These are phyloP conservation scores for Stomatorhinus walkeri DNA, from an alignment of 2,797 vertebrate species.

Conservation along the genomic window DNA sequence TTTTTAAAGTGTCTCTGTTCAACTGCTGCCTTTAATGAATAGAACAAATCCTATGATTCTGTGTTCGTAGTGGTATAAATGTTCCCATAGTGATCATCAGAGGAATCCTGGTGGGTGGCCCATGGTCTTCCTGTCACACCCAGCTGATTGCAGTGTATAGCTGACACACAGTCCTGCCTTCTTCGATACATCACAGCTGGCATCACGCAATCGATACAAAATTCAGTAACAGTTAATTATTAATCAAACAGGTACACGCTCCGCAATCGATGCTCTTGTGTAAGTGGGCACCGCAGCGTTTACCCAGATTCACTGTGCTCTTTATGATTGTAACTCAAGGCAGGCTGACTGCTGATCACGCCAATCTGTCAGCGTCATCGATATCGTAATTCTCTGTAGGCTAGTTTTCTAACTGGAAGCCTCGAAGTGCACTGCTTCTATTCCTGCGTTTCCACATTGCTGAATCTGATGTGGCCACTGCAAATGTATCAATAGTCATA, in stretches of 20 bases:
- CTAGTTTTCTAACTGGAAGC: background rate
- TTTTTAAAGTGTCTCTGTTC: background rate
- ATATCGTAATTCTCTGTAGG: background rate
- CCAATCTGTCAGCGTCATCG: background rate
- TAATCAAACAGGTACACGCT: conserved; percentile 25
- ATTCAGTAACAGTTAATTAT: conserved; percentile 32
- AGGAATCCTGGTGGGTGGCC: conserved; percentile 13
- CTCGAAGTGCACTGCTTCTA: background rate
- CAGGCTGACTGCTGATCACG: background rate
- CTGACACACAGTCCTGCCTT: conserved; percentile 30
- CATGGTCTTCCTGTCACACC: conserved; percentile 20
- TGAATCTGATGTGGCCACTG: background rate
- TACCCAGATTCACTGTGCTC: background rate
- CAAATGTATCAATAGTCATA: background rate
- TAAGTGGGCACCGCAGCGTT: conserved; percentile 22
- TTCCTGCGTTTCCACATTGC: background rate
- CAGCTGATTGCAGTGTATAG: conserved; percentile 31
- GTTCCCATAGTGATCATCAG: conserved; percentile 13
- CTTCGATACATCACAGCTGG: conserved; percentile 23
- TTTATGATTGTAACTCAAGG: background rate
- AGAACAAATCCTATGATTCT: background rate
- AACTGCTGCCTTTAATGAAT: background rate
- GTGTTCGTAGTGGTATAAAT: background rate
- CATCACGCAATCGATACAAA: conserved; percentile 30
- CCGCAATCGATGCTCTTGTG: conserved; percentile 29